Evolutionary conservation across 2,113 vertebrate species (phyloP).

Genomic region (Campylorhamphus procurvoides): DNA sequence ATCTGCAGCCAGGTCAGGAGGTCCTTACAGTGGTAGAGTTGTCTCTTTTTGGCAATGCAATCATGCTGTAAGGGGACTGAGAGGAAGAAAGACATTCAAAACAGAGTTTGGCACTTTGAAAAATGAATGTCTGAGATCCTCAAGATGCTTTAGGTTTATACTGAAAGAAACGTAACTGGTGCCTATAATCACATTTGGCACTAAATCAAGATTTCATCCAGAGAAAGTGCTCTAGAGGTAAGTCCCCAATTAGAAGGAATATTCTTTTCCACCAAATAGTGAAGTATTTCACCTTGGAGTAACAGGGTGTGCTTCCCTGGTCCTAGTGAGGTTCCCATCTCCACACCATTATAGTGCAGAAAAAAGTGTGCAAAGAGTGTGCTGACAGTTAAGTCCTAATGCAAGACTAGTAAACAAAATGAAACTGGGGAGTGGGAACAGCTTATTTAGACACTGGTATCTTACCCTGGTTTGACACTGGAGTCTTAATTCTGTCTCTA

Average conservation of each 20-base stretch:
- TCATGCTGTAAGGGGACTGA: background rate
- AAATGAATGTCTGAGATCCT: slow-evolving; percentile 17
- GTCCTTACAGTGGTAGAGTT: background rate
- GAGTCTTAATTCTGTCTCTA: slow-evolving; percentile 31
- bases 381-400: background rate
- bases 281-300: background rate
- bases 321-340: background rate
- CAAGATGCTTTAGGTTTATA: background rate
- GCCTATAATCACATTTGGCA: slow-evolving; percentile 54
- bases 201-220: slow-evolving; percentile 14
- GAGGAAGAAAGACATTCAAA: background rate
- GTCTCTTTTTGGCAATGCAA: background rate
- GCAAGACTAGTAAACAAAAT: background rate
- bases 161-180: slow-evolving; percentile 7
- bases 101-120: slow-evolving; percentile 50
- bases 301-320: background rate
- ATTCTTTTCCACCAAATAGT: background rate
- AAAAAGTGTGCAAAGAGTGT: slow-evolving; percentile 8
- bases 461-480: background rate
- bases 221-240: slow-evolving; percentile 36
- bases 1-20: background rate
- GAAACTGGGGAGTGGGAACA: background rate
- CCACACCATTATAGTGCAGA: background rate
- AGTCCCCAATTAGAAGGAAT: background rate
- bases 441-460: slow-evolving; percentile 3